Conservation (phyloP, 35 echinoderm and acorn worm genomes). For the Strongylocentrotus purpuratus region DNA sequence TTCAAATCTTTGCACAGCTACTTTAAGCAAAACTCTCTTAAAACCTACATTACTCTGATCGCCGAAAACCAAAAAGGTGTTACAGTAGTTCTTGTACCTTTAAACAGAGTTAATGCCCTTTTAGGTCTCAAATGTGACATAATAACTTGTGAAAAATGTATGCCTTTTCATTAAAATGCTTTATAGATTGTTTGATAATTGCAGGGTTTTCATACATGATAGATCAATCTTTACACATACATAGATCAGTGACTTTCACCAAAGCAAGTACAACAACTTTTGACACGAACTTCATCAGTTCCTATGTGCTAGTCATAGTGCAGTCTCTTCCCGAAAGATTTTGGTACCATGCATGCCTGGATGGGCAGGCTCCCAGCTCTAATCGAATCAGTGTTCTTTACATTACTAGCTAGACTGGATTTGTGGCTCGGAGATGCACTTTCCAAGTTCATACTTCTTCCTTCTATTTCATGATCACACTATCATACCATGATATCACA, state of each 20-base stretch:
- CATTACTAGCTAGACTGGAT: neutral
- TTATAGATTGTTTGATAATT: too few relatives aligned
- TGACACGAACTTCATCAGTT: neutral
- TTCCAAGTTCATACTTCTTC: neutral
- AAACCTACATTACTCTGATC: too few relatives aligned
- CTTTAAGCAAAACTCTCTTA: too few relatives aligned
- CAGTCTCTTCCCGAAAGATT: neutral
- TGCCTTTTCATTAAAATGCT: too few relatives aligned
- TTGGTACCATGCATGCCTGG: neutral
- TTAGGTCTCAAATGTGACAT: too few relatives aligned
- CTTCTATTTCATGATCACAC: neutral
- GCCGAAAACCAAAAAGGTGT: too few relatives aligned
- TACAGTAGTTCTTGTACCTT: too few relatives aligned
- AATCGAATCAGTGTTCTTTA: constrained; percentile 12
- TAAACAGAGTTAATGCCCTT: too few relatives aligned
- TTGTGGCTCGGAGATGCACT: neutral
- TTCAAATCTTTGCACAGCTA: too few relatives aligned
- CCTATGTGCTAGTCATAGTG: neutral
- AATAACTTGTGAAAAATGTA: too few relatives aligned
- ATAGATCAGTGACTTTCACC: neutral
- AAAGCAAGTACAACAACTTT: neutral
- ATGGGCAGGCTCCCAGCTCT: neutral
- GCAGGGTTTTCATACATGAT: too few relatives aligned
- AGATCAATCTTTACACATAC: neutral
- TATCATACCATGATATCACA: neutral